These are phyloP conservation scores for Platanista minor DNA, from an alignment of 2,113 vertebrate species.

Conservation along the genomic window DNA sequence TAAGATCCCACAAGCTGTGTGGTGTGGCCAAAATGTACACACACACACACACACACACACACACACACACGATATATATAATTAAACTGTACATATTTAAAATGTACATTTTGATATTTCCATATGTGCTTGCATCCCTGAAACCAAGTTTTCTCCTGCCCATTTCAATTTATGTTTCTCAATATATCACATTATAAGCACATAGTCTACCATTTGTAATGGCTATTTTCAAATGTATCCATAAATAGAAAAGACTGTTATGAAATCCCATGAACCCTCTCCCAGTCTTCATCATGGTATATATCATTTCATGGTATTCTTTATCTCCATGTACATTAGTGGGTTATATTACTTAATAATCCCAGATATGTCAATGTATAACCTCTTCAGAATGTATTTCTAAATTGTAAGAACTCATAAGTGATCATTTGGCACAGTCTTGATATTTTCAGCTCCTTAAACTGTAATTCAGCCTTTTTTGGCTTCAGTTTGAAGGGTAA, in stretches of 20 bases:
- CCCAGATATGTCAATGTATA: not conserved
- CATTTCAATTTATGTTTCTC: not conserved
- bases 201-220: not conserved
- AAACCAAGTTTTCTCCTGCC: not conserved
- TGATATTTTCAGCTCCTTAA: slow-evolving; percentile 81
- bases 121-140: not conserved
- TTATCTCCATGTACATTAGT: not conserved
- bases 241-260: not conserved
- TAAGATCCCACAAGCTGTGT: not conserved
- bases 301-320: not conserved
- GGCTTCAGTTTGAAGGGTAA: slow-evolving; percentile 83
- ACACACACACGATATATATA: too few relatives aligned
- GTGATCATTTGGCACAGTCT: slow-evolving; percentile 62
- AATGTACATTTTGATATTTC: not conserved
- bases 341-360: not conserved
- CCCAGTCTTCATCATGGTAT: not conserved
- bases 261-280: not conserved
- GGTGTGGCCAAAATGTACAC: not conserved
- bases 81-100: not conserved
- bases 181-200: not conserved
- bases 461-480: slow-evolving; percentile 90
- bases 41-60: too few relatives aligned
- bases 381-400: not conserved
- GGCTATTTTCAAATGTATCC: not conserved
- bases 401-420: not conserved